Percentiles rank a stretch among this genome's conserved stretches.
Conservation (phyloP, 2,888 invertebrate genomes). For the Invenusta paracnida region DNA sequence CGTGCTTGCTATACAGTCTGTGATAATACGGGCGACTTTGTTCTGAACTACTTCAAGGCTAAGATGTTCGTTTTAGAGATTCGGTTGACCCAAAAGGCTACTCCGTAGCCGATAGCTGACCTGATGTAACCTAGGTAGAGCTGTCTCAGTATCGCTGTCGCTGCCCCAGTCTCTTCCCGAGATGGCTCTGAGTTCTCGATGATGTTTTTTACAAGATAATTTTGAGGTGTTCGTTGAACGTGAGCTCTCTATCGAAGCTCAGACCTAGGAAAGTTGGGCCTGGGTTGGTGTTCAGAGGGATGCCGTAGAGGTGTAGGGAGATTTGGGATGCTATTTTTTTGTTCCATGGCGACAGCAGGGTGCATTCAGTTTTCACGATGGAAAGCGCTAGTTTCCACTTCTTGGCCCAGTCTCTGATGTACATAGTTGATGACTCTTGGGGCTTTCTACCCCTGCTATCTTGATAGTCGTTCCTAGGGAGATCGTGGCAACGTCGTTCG, state of each 20-base stretch:
- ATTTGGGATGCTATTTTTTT: constrained; percentile 10
- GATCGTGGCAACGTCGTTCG: neutral
- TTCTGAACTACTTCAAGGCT: neutral
- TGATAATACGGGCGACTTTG: neutral
- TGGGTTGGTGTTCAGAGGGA: constrained; percentile 2
- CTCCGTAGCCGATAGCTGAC: neutral
- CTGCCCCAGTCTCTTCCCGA: neutral
- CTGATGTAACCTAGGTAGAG: neutral
- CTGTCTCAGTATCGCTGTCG: neutral
- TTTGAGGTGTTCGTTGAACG: neutral
- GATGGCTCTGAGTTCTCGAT: constrained; percentile 7
- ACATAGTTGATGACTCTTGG: neutral
- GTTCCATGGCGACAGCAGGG: neutral
- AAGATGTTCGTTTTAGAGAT: neutral
- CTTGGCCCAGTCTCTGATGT: neutral
- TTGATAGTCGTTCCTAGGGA: neutral
- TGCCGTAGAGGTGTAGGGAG: neutral
- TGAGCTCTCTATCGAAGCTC: constrained; percentile 5
- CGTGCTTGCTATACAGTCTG: neutral
- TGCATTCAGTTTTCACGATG: neutral
- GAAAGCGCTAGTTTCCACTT: neutral
- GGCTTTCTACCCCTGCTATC: neutral
- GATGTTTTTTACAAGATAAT: neutral
- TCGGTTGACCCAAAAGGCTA: neutral
- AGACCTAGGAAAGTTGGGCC: constrained; percentile 1